These are phyloP conservation scores for Helicolenus hilgendorfi DNA, from an alignment of 2,797 vertebrate species.

Conservation along the genomic window DNA sequence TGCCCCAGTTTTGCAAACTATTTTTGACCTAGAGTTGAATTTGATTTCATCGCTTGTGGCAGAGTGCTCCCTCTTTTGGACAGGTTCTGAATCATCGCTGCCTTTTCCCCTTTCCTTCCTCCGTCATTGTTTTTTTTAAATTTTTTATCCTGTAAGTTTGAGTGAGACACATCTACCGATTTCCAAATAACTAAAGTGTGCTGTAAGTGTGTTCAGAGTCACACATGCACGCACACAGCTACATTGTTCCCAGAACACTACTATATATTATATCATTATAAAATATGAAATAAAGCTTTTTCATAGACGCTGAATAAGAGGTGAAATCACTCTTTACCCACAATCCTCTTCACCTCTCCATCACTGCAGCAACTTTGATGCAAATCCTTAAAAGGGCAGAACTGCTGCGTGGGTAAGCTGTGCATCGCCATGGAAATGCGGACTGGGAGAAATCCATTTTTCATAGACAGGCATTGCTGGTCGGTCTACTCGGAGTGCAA, in stretches of 20 bases:
- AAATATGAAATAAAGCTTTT: slow-evolving; percentile 46
- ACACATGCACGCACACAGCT: slow-evolving; percentile 3
- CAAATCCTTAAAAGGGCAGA: slow-evolving; percentile 82
- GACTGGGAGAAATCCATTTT: slow-evolving; percentile 84
- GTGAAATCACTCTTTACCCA: slow-evolving; percentile 38
- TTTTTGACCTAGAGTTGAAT: slow-evolving; percentile 60
- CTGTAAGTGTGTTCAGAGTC: neutral
- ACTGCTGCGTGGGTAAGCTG: slow-evolving; percentile 66
- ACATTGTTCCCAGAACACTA: neutral
- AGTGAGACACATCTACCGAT: neutral
- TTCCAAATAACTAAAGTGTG: slow-evolving; percentile 9
- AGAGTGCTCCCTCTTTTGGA: slow-evolving; percentile 49
- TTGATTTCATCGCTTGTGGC: neutral
- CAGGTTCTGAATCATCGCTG: slow-evolving; percentile 15
- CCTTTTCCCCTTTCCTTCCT: neutral
- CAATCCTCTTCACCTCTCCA: slow-evolving; percentile 41
- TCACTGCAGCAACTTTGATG: slow-evolving; percentile 74
- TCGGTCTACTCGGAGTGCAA: slow-evolving; percentile 65
- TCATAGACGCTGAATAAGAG: slow-evolving; percentile 2
- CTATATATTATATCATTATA: slow-evolving; percentile 21
- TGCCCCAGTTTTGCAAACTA: slow-evolving; percentile 71
- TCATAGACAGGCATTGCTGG: slow-evolving; percentile 78
- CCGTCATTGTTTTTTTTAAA: neutral
- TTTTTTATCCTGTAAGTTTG: neutral
- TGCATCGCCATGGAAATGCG: slow-evolving; percentile 77